Evolutionary conservation across 2,797 vertebrate species (phyloP), one percentile per base, ranked within the genome.

Genomic region (Loris lydekkerianus): DNA sequence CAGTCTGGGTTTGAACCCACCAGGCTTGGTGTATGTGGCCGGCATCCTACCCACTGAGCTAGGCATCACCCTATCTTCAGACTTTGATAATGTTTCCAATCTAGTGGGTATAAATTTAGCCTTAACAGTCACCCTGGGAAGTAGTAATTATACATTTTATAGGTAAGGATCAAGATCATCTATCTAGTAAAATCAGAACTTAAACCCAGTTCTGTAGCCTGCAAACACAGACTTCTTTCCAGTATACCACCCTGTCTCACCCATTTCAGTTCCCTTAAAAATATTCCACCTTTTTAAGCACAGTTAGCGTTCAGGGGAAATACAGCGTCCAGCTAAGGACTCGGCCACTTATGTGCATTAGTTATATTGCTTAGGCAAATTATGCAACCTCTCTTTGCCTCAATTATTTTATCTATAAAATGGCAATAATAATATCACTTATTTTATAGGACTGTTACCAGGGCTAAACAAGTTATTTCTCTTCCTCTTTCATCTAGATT

Each of bases 101-200:
- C 60, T 86, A 82, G n/a, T 43, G 5, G 46, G n/a, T 72, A 5
- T 88, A 27, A 7, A 72, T 40, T 91, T 15, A 72, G 34, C 34
- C 56, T 58, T 58, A 77, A 87, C 20, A 37, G 58, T 29, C 31
- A 95, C 15, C 3, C 21, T 84, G 46, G 85, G 77, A 89, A 91
- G 15, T 5, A 67, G 18, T n/a, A 46, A 61, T 72, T 63, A 40
- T 60, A 2, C 69, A 34, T 63, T 83, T 72, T 65, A 81, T 3
- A 80, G 21, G 8, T 34, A 92, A 89, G 53, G 15, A 58, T 96
- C 53, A 90, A 86, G 88, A 86, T 78, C 58, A 75, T 17, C 2
- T 49, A 80, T 67, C 13, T 43, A 65, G 25, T 63, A 82, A 87
- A 91, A 65, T 97, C 17, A 56, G 69, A 92, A 82, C 21, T 93